Evolutionary conservation across 37 sponge, comb jelly and placozoan genomes (phyloP).

Genomic region (Amphimedon queenslandica): DNA sequence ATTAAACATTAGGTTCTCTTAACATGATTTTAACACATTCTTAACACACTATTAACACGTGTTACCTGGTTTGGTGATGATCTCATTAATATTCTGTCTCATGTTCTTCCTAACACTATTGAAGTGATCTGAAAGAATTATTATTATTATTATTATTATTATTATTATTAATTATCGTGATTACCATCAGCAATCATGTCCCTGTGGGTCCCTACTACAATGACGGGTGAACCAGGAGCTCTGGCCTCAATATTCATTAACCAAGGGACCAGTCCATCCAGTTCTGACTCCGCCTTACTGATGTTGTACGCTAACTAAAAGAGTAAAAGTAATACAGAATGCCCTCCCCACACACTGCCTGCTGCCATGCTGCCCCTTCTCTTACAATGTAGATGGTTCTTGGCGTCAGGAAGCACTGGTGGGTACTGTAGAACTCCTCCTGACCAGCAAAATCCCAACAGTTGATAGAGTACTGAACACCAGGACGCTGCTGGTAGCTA

Average conservation of each 20-base stretch:
- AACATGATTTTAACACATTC: too few relatives aligned
- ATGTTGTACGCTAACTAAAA: constrained; percentile 59
- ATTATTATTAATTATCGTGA: not conserved
- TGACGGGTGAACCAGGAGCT: constrained; percentile 66
- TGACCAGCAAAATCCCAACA: constrained; percentile 95
- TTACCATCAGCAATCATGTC: constrained; percentile 39
- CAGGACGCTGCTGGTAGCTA: constrained; percentile 29
- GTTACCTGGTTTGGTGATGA: constrained; percentile 16
- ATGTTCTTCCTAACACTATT: not conserved
- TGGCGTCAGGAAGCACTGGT: constrained; percentile 83
- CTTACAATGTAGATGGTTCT: constrained; percentile 69
- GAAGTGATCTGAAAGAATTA: not conserved
- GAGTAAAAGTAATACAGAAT: not conserved
- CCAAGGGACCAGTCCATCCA: constrained; percentile 53
- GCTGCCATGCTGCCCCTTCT: too few relatives aligned
- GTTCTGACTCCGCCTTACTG: constrained; percentile 36
- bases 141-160: not conserved
- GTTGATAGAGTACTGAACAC: constrained; percentile 41
- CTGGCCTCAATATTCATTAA: constrained; percentile 78
- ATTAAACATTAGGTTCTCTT: too few relatives aligned
- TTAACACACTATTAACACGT: not conserved
- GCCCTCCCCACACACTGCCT: too few relatives aligned
- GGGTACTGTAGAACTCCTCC: constrained; percentile 83
- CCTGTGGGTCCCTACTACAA: constrained; percentile 71
- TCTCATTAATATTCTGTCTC: not conserved